Evolutionary conservation across 2,888 invertebrate genomes (phyloP), one percentile per base, ranked within the genome.

Genomic region (Clunio marinus): DNA sequence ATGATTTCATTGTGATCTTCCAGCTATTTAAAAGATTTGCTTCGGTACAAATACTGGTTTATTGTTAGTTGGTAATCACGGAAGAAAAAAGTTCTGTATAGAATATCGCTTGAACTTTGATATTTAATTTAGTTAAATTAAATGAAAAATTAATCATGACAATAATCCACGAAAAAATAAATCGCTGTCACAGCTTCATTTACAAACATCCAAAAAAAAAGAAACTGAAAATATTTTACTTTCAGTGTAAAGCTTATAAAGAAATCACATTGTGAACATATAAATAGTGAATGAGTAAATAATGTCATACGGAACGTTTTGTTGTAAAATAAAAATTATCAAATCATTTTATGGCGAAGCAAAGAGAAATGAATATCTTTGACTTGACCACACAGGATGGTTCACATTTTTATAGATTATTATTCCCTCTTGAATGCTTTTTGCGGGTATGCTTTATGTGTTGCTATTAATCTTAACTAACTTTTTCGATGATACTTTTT

Each of bases 311-410:
- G 13, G 8, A 22, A 20, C 28, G 37, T 62, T 37, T 20, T 25
- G 46, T 66, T 17, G 66, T 10, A 55, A 46, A 15, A 65, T 22
- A 62, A 37, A 63, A 45, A 51, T 66, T 51, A 46, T 66, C 55
- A 55, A 55, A 66, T 66, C 51, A 22, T 32, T 46, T 60, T n/a
- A n/a, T 32, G 10, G 17, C 45, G n/a, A 22, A 41, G 24, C 22
- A 62, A n/a, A 32, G 27, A 66, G 66, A 55, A 66, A 66, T 66
- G 66, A 66, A 66, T 66, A 66, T 55, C 55, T 22, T 46, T 51
- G 37, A 22, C 20, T 5, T 60, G 66, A 66, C 66, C 66, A 66
- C 66, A 66, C 66, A 66, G 46, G 46, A 46, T 32, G 63, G 15
- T 63, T 57, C 25, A 57, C 10, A 13, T 22, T 22, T 2, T 22